Conservation (phyloP, 2,113 vertebrate species). For the Merops nubicus region DNA sequence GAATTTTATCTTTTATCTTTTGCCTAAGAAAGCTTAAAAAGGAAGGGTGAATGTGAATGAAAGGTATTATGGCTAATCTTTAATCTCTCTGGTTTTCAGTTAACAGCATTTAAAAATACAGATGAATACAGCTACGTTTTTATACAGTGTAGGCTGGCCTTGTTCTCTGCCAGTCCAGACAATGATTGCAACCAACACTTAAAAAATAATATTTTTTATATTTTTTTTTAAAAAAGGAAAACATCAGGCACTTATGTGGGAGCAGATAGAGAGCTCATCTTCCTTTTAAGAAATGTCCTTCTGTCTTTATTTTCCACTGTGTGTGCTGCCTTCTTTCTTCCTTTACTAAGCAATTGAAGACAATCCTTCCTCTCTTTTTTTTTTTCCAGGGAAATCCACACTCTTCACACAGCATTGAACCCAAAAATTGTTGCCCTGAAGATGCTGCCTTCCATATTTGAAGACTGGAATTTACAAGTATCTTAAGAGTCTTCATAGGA, state of each 20-base stretch:
- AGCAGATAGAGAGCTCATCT: neutral
- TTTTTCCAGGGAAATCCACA: neutral
- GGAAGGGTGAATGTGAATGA: neutral
- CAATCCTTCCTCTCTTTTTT: neutral
- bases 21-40: neutral
- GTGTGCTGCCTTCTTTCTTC: neutral
- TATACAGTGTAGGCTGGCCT: neutral
- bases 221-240: no score
- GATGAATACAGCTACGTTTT: neutral
- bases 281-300: neutral
- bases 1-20: neutral
- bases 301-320: neutral
- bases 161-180: neutral
- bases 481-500: neutral
- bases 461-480: neutral
- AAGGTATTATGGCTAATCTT: neutral
- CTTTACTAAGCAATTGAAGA: neutral
- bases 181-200: neutral
- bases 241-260: neutral
- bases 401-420: neutral
- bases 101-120: neutral
- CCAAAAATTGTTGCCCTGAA: neutral
- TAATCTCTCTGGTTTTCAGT: neutral
- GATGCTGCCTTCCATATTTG: neutral
- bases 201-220: no score